A percentile compares a stretch with the other conserved stretches of the same genome.
These are phyloP conservation scores for Parauchenoglanis punctatus DNA, from an alignment of 2,797 vertebrate genomes.

Conservation along the genomic window DNA sequence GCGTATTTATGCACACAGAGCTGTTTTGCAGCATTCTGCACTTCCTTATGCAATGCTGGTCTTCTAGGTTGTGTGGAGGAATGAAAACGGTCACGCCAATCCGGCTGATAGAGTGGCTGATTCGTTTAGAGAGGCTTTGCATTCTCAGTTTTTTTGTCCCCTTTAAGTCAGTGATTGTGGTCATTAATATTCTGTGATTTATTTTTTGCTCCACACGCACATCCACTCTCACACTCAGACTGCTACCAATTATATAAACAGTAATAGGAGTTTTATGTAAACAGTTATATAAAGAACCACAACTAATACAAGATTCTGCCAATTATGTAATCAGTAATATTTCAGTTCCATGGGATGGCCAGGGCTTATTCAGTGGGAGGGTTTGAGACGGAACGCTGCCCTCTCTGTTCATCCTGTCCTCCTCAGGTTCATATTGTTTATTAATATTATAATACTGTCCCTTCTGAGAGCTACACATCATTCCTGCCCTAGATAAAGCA, in stretches of 20 bases:
- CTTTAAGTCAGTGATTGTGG: background rate
- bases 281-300: background rate
- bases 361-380: background rate
- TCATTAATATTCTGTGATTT: background rate
- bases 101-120: background rate
- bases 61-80: background rate
- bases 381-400: background rate
- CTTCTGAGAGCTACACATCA: background rate
- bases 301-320: background rate
- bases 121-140: background rate
- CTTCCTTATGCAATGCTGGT: background rate
- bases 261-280: background rate
- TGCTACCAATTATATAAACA: background rate
- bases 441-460: background rate
- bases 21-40: background rate
- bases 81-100: background rate
- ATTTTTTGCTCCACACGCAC: background rate
- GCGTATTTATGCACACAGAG: conserved; percentile 15
- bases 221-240: background rate
- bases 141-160: background rate
- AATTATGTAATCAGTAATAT: background rate
- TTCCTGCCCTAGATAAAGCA: background rate
- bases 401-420: background rate
- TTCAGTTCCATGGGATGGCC: background rate
- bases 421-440: background rate